phyloP scores from a whole-genome alignment of 2,888 invertebrate genomes.

The Hemaris fuciformis region DNA sequence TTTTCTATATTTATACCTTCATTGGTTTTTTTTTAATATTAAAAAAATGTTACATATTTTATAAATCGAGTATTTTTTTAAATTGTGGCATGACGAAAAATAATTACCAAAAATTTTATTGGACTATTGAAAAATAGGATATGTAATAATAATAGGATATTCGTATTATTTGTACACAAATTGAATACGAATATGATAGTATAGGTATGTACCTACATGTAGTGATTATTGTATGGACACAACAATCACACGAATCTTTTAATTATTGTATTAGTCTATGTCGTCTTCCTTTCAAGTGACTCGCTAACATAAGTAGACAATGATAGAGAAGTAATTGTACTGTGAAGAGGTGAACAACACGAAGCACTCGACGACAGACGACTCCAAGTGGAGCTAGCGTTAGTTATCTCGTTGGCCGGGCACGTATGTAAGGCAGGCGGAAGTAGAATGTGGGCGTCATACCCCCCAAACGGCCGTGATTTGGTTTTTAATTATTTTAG shows the following conservation, averaged over 20 bases:
- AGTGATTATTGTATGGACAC: too few relatives aligned
- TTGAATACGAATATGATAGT: too few relatives aligned
- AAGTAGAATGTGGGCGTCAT: neutral
- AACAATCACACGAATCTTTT: neutral
- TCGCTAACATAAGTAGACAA: neutral
- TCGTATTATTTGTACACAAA: too few relatives aligned
- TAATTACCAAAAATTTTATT: too few relatives aligned
- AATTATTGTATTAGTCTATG: neutral
- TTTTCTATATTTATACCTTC: too few relatives aligned
- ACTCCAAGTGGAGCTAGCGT: constrained; percentile 19
- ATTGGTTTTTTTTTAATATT: too few relatives aligned
- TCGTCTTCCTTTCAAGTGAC: neutral
- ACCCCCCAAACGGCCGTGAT: neutral
- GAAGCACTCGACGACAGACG: constrained; percentile 19
- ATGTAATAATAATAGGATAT: too few relatives aligned
- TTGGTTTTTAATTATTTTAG: neutral
- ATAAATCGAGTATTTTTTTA: too few relatives aligned
- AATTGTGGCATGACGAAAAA: too few relatives aligned
- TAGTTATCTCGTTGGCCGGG: neutral
- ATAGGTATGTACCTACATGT: too few relatives aligned
- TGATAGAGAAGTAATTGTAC: constrained; percentile 6
- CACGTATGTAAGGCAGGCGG: neutral
- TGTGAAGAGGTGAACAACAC: constrained; percentile 27
- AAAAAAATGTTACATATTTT: too few relatives aligned
- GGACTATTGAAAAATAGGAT: too few relatives aligned